Evolutionary conservation across 2,797 vertebrate species (phyloP).

Genomic region (Brotula barbata): DNA sequence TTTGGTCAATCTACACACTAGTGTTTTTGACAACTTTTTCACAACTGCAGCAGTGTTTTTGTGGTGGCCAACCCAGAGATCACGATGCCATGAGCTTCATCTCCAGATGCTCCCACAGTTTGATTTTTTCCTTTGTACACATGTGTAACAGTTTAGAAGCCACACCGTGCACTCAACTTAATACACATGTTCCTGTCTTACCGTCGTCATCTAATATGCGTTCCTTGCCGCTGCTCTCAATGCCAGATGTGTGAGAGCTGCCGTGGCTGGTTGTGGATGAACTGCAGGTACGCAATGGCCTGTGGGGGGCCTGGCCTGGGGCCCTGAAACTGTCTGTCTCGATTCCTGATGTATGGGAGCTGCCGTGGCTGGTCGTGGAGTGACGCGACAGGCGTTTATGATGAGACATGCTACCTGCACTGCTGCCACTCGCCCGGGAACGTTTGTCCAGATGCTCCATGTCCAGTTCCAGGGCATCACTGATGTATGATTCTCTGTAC

Average conservation of each 20-base stretch:
- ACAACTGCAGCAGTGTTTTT: too few relatives aligned
- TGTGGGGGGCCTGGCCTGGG: slow-evolving; percentile 75
- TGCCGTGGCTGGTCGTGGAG: slow-evolving; percentile 92
- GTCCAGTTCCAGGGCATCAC: slow-evolving; percentile 94
- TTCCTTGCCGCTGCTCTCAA: slow-evolving; percentile 94
- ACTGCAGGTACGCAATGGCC: slow-evolving; percentile 89
- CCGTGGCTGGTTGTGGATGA: slow-evolving; percentile 93
- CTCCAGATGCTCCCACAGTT: too few relatives aligned
- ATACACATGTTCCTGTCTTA: slow-evolving; percentile 50
- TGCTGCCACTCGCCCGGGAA: slow-evolving; percentile 94
- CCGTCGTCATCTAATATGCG: slow-evolving; percentile 92
- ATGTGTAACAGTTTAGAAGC: too few relatives aligned
- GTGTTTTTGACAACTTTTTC: too few relatives aligned
- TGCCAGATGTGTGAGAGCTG: slow-evolving; percentile 96
- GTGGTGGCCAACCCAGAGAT: too few relatives aligned
- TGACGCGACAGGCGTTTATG: slow-evolving; percentile 90
- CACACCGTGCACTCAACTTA: not conserved
- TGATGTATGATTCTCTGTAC: slow-evolving; percentile 98
- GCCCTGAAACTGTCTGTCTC: slow-evolving; percentile 88
- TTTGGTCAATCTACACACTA: too few relatives aligned
- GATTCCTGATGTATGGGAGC: slow-evolving; percentile 96
- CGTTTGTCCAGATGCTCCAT: slow-evolving; percentile 95
- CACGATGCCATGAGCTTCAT: too few relatives aligned
- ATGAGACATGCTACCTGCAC: slow-evolving; percentile 84
- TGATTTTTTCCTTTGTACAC: not conserved